Conservation (phyloP, 37 sponge, comb jelly and placozoan genomes). For the Bolinopsis microptera region DNA sequence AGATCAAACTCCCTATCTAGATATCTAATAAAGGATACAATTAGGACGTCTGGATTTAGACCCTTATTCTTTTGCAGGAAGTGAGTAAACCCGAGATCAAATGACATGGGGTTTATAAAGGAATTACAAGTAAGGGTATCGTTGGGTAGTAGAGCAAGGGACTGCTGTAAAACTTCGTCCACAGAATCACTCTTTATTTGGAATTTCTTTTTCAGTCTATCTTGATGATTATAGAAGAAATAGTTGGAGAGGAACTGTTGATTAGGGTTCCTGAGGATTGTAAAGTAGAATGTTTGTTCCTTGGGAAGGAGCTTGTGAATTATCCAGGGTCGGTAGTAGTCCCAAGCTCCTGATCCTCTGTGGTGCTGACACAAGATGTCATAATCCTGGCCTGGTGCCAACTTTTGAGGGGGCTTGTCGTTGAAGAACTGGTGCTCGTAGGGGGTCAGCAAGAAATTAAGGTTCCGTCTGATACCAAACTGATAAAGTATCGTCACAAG, state of each 20-base stretch:
- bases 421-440: conserved; percentile 3
- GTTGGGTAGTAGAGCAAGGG: background rate
- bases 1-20: conserved; percentile 28
- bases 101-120: background rate
- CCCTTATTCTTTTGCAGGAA: background rate
- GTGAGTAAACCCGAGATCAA: conserved; percentile 1
- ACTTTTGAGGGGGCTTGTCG: background rate
- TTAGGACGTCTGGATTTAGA: background rate
- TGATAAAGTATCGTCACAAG: background rate
- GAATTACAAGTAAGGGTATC: background rate
- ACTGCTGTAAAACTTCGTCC: background rate
- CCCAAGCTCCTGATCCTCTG: background rate
- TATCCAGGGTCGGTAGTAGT: background rate
- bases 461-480: background rate
- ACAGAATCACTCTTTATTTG: background rate
- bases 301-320: background rate
- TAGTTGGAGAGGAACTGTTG: background rate
- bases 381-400: background rate
- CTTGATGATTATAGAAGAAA: background rate
- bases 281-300: background rate
- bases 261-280: background rate
- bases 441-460: conserved; percentile 17
- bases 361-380: conserved; percentile 20
- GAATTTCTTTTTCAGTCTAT: background rate
- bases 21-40: background rate